Evolutionary conservation across 2,113 vertebrate species (phyloP).

Genomic region (Embiotoca jacksoni): DNA sequence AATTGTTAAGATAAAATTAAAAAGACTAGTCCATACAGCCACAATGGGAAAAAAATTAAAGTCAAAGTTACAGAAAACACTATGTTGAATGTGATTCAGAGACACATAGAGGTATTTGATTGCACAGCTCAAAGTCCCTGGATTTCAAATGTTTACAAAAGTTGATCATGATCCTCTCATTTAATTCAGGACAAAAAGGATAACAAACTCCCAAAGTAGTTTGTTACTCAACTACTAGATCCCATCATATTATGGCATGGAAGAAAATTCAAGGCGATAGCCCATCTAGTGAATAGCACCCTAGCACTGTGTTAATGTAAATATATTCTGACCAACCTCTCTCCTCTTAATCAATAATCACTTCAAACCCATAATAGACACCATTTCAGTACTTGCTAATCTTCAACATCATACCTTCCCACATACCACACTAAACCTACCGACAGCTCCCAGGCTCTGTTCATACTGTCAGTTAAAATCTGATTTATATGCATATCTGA

Average conservation of each 20-base stretch:
- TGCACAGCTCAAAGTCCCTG: conserved; percentile 38
- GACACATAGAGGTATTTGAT: conserved; percentile 64
- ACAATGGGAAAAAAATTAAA: conserved; percentile 32
- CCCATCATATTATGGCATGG: conserved; percentile 27
- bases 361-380: background rate
- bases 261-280: conserved; percentile 12
- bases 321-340: background rate
- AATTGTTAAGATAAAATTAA: conserved; percentile 45
- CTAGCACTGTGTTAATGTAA: background rate
- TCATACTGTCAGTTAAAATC: too few species aligned
- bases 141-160: conserved; percentile 12
- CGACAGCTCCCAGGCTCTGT: background rate
- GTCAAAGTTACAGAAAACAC: conserved; percentile 46
- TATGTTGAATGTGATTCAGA: conserved; percentile 33
- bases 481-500: too few species aligned
- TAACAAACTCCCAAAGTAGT: conserved; percentile 9
- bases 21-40: conserved; percentile 31
- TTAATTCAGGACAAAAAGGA: background rate
- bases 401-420: background rate
- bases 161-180: background rate
- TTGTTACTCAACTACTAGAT: background rate
- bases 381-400: background rate
- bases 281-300: background rate
- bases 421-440: background rate
- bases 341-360: background rate